A percentile compares a stretch with the other conserved stretches of the same genome.
Evolutionary conservation across 2,797 vertebrate genomes (phyloP).

Genomic region (Channa striata): DNA sequence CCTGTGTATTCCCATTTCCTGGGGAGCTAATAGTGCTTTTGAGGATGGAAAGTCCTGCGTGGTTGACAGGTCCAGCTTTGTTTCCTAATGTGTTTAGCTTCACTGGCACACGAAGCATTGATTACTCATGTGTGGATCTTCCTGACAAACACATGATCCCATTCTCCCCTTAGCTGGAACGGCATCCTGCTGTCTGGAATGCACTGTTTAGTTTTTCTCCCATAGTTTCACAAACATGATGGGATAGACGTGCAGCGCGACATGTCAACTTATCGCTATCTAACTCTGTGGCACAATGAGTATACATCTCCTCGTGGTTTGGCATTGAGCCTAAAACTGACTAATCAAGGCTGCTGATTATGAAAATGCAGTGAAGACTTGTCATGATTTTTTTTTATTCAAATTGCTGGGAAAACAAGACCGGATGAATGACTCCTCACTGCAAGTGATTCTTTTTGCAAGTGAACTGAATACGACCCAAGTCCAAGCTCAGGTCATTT

Average conservation of each 20-base stretch:
- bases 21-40: conserved; percentile 67
- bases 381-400: conserved; percentile 54
- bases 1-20: conserved; percentile 76
- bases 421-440: conserved; percentile 35
- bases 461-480: conserved; percentile 38
- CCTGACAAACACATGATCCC: conserved; percentile 82
- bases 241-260: conserved; percentile 72
- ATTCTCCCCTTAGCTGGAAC: conserved; percentile 63
- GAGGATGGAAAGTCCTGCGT: conserved; percentile 71
- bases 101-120: conserved; percentile 72
- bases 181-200: conserved; percentile 79
- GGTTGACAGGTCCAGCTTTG: conserved; percentile 67
- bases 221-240: conserved; percentile 82
- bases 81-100: conserved; percentile 80
- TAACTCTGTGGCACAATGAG: conserved; percentile 56
- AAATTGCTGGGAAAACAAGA: conserved; percentile 34
- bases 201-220: conserved; percentile 78
- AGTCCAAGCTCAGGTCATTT: conserved; percentile 20
- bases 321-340: conserved; percentile 46
- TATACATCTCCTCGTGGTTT: conserved; percentile 54
- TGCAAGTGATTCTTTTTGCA: conserved; percentile 23
- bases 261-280: conserved; percentile 74
- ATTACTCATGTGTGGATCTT: conserved; percentile 84
- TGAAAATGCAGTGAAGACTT: conserved; percentile 46
- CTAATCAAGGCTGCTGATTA: conserved; percentile 40